A percentile compares a stretch with the other conserved stretches of the same genome.
Evolutionary conservation across 2,113 vertebrate species (phyloP).

Genomic region (Garra rufa): DNA sequence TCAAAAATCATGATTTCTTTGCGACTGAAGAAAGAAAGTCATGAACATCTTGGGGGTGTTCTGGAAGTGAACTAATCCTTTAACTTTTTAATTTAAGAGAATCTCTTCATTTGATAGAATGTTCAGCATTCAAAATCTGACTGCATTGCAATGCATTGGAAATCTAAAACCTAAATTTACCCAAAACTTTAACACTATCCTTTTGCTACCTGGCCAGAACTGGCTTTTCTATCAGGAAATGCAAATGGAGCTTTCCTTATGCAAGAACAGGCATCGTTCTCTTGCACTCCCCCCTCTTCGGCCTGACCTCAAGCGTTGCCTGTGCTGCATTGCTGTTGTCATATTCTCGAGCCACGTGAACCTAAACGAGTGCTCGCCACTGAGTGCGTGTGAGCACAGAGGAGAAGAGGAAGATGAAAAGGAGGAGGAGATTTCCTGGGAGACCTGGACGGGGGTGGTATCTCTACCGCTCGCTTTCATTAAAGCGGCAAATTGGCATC

Average conservation of each 20-base stretch:
- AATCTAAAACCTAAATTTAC: not conserved
- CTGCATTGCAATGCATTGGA: not conserved
- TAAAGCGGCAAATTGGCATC: conserved; percentile 75
- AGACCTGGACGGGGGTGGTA: conserved; percentile 59
- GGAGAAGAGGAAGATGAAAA: conserved; percentile 36
- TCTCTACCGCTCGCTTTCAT: conserved; percentile 70
- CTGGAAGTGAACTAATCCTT: no score
- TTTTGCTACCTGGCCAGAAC: not conserved
- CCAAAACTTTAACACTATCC: not conserved
- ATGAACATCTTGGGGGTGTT: no score
- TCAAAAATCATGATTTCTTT: no score
- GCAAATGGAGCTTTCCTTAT: not conserved
- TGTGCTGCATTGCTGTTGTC: conserved; percentile 35
- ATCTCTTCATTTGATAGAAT: not conserved
- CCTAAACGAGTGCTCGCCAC: conserved; percentile 29
- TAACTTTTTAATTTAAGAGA: not conserved
- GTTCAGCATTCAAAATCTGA: not conserved
- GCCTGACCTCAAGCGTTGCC: conserved; percentile 6
- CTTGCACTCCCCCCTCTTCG: not conserved
- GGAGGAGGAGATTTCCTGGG: conserved; percentile 53
- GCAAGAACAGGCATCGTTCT: not conserved
- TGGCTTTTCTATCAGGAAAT: not conserved
- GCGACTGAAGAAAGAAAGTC: no score
- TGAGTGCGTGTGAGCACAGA: conserved; percentile 22
- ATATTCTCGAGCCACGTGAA: conserved; percentile 42